Percentiles rank a stretch among this genome's conserved stretches.
phyloP scores from a whole-genome alignment of 2,113 vertebrate species.

The Eurypyga helias region DNA sequence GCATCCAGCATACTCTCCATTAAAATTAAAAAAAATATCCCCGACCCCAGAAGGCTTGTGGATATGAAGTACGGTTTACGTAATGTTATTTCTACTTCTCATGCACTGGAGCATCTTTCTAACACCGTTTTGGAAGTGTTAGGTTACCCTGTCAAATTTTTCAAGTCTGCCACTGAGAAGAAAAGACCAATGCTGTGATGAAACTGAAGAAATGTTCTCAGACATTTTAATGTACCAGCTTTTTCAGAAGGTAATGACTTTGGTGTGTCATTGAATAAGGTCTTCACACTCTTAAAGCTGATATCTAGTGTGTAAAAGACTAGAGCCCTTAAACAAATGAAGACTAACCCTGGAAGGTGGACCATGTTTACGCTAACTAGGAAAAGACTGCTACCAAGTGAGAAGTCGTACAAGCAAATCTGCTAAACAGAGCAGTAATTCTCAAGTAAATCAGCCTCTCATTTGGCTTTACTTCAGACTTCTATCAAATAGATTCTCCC shows the following conservation, averaged over 20 bases:
- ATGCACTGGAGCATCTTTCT: conserved; percentile 41
- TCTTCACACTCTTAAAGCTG: conserved; percentile 13
- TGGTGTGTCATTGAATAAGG: neutral
- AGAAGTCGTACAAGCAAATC: conserved; percentile 3
- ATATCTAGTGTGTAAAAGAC: neutral
- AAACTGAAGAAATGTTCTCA: conserved; percentile 35
- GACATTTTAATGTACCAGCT: neutral
- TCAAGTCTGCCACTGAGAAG: conserved; percentile 44
- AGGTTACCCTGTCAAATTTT: conserved; percentile 51
- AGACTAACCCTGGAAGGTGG: neutral
- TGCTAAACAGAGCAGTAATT: neutral
- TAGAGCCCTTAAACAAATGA: neutral
- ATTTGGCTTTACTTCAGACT: conserved; percentile 36
- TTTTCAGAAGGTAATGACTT: conserved; percentile 13
- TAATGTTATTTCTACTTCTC: conserved; percentile 35
- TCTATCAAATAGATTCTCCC: neutral
- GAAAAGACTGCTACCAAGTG: conserved; percentile 27
- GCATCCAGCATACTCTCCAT: neutral
- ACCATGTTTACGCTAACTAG: conserved; percentile 2
- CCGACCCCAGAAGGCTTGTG: neutral
- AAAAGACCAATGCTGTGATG: conserved; percentile 48
- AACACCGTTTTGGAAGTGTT: conserved; percentile 26
- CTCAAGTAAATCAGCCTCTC: neutral
- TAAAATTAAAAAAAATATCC: conserved; percentile 16
- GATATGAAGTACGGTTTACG: neutral